Base-by-base conservation (phyloP, 2,888 invertebrate genomes). In the Synanthedon vespiformis region DNA sequence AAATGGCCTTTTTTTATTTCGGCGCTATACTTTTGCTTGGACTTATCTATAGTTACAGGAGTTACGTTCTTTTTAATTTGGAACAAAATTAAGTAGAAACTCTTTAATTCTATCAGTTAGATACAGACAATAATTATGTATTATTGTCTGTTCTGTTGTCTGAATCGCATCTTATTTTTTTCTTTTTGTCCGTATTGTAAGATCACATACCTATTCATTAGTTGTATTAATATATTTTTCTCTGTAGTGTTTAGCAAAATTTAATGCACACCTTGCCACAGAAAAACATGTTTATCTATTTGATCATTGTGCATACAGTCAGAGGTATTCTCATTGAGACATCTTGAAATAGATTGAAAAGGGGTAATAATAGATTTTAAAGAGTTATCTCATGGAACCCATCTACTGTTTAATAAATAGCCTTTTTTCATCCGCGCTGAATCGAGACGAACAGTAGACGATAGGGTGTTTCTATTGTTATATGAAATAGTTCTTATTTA, bases 371-470 rank as follows among this genome's bases (percentile, higher is more conserved):
- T 78, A 76, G 75, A 75, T 65, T 74, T 67, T 59, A 63, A 65
- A 65, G 66, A 70, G 76, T 77, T 84, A 85, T 86, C 83, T 79
- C 67, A 62, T 55, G 55, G 64, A 73, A 65, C 80, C 80, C 80
- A 86, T 84, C 84, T 78, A 69, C 70, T 68, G 70, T 77, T 78
- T 79, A 81, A 81, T 80, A 79, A 80, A 85, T 79, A 79, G 70
- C 70, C 76, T 83, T 84, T 77, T 82, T 79, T 69, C 68, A 70
- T 68, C 73, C 68, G 67, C 67, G 71, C 70, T 68, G 71, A 74
- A 77, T 77, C 76, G 73, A 74, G 70, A 61, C 61, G 63, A 64
- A 70, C 68, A 67, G 67, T 68, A 70, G 70, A 67, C 64, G 71
- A 34, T 10, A 34, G 69, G 67, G 68, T 72, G 68, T 68, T 72